These are phyloP conservation scores for Cryptoprocta ferox DNA, from an alignment of 2,797 vertebrate genomes.

Conservation along the genomic window DNA sequence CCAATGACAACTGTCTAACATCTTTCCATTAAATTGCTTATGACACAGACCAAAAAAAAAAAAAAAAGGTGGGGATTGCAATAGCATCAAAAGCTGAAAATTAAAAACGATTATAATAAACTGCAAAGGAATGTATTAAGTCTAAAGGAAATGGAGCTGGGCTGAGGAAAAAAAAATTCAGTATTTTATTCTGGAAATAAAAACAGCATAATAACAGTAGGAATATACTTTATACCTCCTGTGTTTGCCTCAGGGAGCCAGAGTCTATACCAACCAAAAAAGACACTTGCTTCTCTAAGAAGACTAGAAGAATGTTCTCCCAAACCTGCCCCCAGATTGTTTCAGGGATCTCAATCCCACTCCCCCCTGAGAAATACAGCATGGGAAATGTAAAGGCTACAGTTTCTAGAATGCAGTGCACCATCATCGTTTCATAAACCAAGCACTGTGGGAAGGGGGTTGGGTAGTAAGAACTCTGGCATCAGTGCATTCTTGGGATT, in stretches of 20 bases:
- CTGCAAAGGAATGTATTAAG: not conserved
- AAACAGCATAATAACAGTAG: not conserved
- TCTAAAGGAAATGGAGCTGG: not conserved
- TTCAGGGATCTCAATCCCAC: not conserved
- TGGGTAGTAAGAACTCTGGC: not conserved
- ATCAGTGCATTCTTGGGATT: not conserved
- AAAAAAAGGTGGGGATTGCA: not conserved
- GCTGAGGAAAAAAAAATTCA: not conserved
- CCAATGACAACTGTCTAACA: not conserved
- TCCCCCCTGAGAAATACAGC: not conserved
- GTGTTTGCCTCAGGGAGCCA: not conserved
- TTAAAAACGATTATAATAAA: not conserved
- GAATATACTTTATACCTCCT: not conserved
- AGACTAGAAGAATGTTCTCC: not conserved
- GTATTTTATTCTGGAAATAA: not conserved
- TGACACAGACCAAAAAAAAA: not conserved
- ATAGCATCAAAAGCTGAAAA: slow-evolving; percentile 29
- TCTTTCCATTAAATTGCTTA: not conserved
- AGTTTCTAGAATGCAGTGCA: too few relatives aligned
- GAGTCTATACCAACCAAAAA: not conserved
- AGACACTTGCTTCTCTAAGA: not conserved
- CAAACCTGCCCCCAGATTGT: not conserved
- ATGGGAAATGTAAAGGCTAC: not conserved
- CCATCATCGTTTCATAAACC: not conserved
- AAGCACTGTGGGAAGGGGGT: fast-evolving